Percentiles rank a stretch among this genome's conserved stretches.
Evolutionary conservation across 2,113 vertebrate species (phyloP).

Genomic region (Pangasianodon hypophthalmus): DNA sequence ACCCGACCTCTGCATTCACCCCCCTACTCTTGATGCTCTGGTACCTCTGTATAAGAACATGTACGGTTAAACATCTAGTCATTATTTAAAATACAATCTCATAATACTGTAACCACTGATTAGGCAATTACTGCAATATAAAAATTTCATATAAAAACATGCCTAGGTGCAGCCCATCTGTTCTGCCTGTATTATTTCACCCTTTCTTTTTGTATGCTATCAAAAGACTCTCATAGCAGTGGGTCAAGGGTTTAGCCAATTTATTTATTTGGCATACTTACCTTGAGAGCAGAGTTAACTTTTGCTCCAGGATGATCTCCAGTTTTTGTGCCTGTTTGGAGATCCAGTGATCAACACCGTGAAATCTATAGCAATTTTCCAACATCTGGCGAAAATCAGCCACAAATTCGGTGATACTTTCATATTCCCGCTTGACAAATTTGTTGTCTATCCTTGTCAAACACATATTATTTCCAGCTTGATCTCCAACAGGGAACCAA

Average conservation of each 20-base stretch:
- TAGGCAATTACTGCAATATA: neutral
- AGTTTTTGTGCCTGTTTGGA: constrained; percentile 95
- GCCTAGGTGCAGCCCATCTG: neutral
- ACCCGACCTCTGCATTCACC: neutral
- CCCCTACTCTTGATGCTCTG: neutral
- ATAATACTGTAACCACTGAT: neutral
- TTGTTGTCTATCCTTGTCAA: constrained; percentile 88
- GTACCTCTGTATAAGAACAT: neutral
- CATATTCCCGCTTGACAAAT: constrained; percentile 82
- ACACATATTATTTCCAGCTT: constrained; percentile 71
- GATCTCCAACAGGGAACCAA: constrained; percentile 73
- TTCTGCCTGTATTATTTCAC: neutral
- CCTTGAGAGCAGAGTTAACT: constrained; percentile 91
- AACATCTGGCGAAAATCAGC: constrained; percentile 92
- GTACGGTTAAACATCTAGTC: too few species aligned
- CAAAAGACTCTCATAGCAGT: neutral
- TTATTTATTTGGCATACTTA: constrained; percentile 60
- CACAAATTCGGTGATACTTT: constrained; percentile 89
- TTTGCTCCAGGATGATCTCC: constrained; percentile 95
- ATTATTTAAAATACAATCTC: neutral
- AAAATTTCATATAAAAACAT: neutral
- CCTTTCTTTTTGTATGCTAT: neutral
- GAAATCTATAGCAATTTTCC: constrained; percentile 88
- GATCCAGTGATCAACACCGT: constrained; percentile 96
- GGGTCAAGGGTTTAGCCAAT: neutral